Evolutionary conservation across 1,140 invertebrate genomes (phyloP).

Genomic region (Battus philenor): DNA sequence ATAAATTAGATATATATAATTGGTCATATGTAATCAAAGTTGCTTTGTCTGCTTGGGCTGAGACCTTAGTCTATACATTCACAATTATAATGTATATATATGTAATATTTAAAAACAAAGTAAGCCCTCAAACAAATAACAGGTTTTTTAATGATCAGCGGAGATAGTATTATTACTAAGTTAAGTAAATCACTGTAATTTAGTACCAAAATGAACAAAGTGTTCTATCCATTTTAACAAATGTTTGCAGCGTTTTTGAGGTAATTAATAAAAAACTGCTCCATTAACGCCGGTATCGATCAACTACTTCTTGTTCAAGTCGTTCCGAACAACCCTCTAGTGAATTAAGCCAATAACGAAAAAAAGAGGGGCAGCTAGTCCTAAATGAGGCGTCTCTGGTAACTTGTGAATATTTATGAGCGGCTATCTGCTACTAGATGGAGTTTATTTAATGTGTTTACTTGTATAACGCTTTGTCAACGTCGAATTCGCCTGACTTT

Average conservation of each 20-base stretch:
- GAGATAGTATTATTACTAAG: not conserved
- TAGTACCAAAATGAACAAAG: not conserved
- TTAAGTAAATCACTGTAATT: not conserved
- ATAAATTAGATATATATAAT: too few species aligned
- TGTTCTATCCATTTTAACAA: not conserved
- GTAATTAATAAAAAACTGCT: constrained; percentile 58
- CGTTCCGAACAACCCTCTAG: constrained; percentile 59
- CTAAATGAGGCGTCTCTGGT: constrained; percentile 68
- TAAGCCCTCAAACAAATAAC: not conserved
- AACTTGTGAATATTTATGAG: constrained; percentile 72
- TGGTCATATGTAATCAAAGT: too few species aligned
- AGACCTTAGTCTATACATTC: not conserved
- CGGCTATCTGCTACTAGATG: constrained; percentile 34
- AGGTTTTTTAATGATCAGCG: not conserved
- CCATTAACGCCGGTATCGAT: constrained; percentile 61
- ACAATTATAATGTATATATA: not conserved
- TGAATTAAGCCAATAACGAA: constrained; percentile 67
- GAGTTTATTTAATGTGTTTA: constrained; percentile 46
- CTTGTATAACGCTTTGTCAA: constrained; percentile 20
- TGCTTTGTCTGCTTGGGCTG: too few species aligned
- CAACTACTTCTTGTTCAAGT: constrained; percentile 41
- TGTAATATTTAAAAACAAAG: not conserved
- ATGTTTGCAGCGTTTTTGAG: constrained; percentile 19
- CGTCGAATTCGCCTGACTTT: constrained; percentile 14
- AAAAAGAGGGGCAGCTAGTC: constrained; percentile 58